Conservation (phyloP, 2,888 invertebrate species). For the Lochmaea capreae region DNA sequence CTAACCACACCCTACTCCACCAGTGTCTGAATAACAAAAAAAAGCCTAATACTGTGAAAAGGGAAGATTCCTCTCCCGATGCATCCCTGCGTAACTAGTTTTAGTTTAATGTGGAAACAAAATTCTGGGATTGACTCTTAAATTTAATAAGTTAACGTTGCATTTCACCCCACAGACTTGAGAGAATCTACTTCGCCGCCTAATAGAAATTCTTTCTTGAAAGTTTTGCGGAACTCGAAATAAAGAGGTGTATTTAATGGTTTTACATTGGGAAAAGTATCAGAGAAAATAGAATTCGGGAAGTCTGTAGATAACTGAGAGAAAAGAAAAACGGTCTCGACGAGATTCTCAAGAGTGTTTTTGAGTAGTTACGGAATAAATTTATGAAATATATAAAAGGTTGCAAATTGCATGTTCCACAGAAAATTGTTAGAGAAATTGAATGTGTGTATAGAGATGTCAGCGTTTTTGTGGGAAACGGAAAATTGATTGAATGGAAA, state of each 20-base stretch:
- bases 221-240: constrained; percentile 25
- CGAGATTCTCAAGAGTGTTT: constrained; percentile 24
- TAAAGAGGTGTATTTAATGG: constrained; percentile 31
- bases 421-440: not conserved
- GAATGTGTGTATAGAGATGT: not conserved
- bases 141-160: constrained; percentile 39
- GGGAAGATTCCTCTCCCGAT: not conserved
- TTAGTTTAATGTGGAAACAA: constrained; percentile 7
- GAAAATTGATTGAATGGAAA: not conserved
- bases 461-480: not conserved
- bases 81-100: not conserved
- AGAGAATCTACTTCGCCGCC: constrained; percentile 26
- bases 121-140: constrained; percentile 36
- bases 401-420: constrained; percentile 9
- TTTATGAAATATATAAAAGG: constrained; percentile 27
- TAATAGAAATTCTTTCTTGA: constrained; percentile 31
- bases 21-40: not conserved
- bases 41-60: too few relatives aligned
- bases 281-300: constrained; percentile 25
- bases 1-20: not conserved
- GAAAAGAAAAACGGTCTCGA: constrained; percentile 20
- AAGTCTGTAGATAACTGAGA: constrained; percentile 30
- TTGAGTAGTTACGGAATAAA: constrained; percentile 28
- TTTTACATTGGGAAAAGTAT: constrained; percentile 29
- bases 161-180: constrained; percentile 14